Conservation (phyloP, 2,113 vertebrate genomes). For the Pogonocichla stellata region DNA sequence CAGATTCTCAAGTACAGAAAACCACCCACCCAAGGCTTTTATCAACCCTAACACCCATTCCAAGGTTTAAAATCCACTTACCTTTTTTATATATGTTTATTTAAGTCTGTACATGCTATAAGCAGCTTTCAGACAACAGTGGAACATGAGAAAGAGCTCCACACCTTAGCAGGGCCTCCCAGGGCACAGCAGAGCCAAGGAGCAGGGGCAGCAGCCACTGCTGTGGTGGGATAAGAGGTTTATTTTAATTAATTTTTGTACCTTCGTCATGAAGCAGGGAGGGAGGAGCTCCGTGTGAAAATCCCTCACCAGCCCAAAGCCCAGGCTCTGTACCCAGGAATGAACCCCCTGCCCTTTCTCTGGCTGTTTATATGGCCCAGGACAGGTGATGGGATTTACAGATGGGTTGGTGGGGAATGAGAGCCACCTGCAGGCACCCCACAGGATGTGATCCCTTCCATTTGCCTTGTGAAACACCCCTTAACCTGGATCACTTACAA, state of each 20-base stretch:
- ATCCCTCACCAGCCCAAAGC: fast-evolving
- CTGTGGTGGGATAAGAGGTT: fast-evolving
- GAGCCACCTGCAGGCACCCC: neutral
- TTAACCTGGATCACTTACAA: neutral
- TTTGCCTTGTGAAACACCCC: neutral
- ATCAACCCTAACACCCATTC: neutral
- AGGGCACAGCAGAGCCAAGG: neutral
- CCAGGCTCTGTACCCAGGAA: fast-evolving
- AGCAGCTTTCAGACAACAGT: fast-evolving
- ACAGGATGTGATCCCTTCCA: fast-evolving
- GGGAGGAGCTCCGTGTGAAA: fast-evolving
- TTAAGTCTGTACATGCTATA: neutral
- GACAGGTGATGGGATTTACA: neutral
- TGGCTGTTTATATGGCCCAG: neutral
- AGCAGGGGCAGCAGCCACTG: fast-evolving
- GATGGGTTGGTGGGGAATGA: neutral
- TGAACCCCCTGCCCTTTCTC: fast-evolving
- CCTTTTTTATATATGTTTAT: neutral
- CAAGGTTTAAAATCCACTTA: neutral
- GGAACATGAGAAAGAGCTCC: neutral
- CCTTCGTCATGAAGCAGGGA: fast-evolving
- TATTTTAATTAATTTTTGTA: fast-evolving
- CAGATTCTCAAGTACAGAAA: neutral
- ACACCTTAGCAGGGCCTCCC: fast-evolving
- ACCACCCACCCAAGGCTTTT: neutral